Evolutionary conservation across 2,888 invertebrate species (phyloP).

Genomic region (Plebejus melissa): DNA sequence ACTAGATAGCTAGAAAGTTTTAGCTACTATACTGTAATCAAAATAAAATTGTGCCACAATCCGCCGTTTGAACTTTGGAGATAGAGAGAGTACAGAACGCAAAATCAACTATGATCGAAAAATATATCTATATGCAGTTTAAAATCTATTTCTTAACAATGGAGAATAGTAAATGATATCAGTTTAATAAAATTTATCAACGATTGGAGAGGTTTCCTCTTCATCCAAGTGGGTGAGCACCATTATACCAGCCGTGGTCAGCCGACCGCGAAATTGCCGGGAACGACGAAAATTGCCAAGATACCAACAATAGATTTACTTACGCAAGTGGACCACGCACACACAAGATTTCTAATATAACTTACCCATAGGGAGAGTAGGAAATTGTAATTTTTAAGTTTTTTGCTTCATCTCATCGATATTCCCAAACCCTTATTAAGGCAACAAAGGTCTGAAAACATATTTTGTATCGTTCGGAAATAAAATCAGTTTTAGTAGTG

Average conservation of each 20-base stretch:
- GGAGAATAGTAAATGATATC: neutral
- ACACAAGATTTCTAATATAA: neutral
- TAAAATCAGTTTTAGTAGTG: too few species aligned
- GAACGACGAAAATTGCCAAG: slow-evolving; percentile 50
- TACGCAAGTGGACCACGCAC: slow-evolving; percentile 41
- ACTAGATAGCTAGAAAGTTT: neutral
- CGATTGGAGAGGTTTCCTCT: slow-evolving; percentile 37
- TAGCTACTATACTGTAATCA: neutral
- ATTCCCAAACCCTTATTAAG: too few species aligned
- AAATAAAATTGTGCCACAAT: too few species aligned
- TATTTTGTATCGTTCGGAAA: neutral
- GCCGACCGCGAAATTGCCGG: slow-evolving; percentile 54
- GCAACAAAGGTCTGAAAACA: neutral
- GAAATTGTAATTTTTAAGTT: neutral
- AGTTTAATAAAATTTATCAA: slow-evolving; percentile 48
- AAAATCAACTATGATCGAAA: neutral
- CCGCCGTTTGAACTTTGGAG: neutral
- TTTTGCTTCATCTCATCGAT: too few species aligned
- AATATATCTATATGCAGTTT: neutral
- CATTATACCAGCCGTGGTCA: slow-evolving; percentile 43
- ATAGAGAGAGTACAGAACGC: neutral
- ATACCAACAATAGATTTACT: slow-evolving; percentile 42
- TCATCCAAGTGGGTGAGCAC: slow-evolving; percentile 39
- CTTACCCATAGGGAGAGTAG: neutral
- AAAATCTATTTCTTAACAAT: neutral